These are phyloP conservation scores for Adelges cooleyi DNA, from an alignment of 1,140 invertebrate genomes.

Conservation along the genomic window DNA sequence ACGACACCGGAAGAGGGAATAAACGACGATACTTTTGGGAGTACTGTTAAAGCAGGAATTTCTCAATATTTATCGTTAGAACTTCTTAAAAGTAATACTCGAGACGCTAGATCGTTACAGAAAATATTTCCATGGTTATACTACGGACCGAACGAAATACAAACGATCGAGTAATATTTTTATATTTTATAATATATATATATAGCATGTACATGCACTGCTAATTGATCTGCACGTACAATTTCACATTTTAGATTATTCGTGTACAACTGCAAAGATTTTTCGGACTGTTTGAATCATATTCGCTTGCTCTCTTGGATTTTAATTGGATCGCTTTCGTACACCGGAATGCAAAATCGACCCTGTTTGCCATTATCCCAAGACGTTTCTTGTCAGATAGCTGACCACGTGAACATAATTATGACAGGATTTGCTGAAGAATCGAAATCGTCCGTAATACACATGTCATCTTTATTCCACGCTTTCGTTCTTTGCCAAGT, in stretches of 20 bases:
- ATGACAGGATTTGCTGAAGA: constrained; percentile 95
- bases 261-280: constrained; percentile 67
- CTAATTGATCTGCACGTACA: too few species aligned
- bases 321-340: constrained; percentile 81
- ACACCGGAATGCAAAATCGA: constrained; percentile 54
- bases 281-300: constrained; percentile 88
- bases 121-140: constrained; percentile 88
- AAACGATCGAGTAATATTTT: constrained; percentile 44
- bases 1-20: constrained; percentile 65
- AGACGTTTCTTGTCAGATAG: constrained; percentile 89
- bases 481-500: constrained; percentile 71
- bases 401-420: constrained; percentile 91
- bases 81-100: constrained; percentile 71
- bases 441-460: constrained; percentile 73
- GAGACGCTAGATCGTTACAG: constrained; percentile 71
- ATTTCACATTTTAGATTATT: constrained; percentile 6
- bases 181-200: not conserved
- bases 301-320: constrained; percentile 92
- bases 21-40: constrained; percentile 91
- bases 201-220: too few species aligned
- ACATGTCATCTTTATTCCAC: constrained; percentile 83
- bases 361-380: constrained; percentile 79
- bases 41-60: constrained; percentile 86
- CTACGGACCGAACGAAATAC: constrained; percentile 62
- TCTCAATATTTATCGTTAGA: constrained; percentile 91